Base-by-base conservation (phyloP, 2,888 invertebrate genomes). In the Melanargia galathea region DNA sequence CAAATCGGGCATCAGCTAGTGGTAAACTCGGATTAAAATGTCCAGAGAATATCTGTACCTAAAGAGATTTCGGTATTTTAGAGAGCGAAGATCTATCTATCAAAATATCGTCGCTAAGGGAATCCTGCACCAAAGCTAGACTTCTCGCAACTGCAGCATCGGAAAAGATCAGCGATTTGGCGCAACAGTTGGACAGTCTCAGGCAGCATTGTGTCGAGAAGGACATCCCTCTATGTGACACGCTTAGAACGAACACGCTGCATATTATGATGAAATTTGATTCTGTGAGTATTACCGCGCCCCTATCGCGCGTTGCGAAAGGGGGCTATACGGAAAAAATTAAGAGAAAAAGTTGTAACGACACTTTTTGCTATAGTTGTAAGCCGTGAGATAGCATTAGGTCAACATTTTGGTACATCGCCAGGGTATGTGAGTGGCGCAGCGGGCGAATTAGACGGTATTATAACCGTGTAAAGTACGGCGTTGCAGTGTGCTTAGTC, bases 161-260 rank as follows among this genome's bases (percentile, higher is more conserved):
- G 68, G 93, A 93, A 66, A 92, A 93, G 67, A 91, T 94, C 56
- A 89, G 87, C 55, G 93, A 94, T 70, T 85, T 95, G 68, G 86
- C 92, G 2, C 87, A 91, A 18, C 93, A 94, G 70, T 82, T 95
- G 58, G 93, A 93, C 62, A 85, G 87, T 52, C 80, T 93, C 45
- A 91, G 93, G 77, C 93, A 94, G 71, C 94, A 94, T 74, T 96
- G 96, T 80, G 90, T 92, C 55, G 84, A 91, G 60, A 93, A 94
- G 73, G 96, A 96, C 84, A 92, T 94, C 30, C 93, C 95, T 48
- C 92, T 96, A 0, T 96, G 96, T 80, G 95, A 95, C 70, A 95
- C 95, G 13, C 88, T 96, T 70, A 94, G 95, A 77, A 93, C 95
- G 59, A 90, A 94, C 67, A 94, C 95, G 45, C 92, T 96, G 70